Base-by-base conservation (phyloP, 2,797 vertebrate species). In the Uromys caudimaculatus region DNA sequence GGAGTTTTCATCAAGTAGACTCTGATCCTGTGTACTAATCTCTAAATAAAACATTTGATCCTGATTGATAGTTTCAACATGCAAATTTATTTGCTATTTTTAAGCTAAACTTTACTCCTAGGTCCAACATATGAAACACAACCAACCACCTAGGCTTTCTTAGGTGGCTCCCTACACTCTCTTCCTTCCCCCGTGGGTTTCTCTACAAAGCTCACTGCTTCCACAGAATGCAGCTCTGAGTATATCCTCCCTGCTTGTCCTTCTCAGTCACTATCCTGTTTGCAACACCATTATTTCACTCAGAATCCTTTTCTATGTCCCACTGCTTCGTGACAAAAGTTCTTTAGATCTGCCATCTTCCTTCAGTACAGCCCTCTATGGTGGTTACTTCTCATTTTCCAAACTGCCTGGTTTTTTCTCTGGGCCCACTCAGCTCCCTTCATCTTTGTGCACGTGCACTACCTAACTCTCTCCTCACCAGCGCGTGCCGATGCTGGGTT, bases 41-140 rank as follows among this genome's bases (percentile, higher is more conserved):
- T 84, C 41, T 52, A 91, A 90, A 78, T 77, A 87, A 94, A 84
- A 60, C 23, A 35, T 52, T 86, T 91, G n/a, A 64, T 85, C 52
- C 35, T 79, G 27, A 87, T 95, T 58, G 24, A 62, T 84, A 4
- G 19, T 29, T 94, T 94, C 90, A 56, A 91, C 52, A 52, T 75
- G 41, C 82, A 93, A 73, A 85, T 54, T 19, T 81, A 35, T 79
- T 93, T 64, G 16, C 62, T 64, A 85, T 71, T 47, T 75, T 89
- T 56, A 81, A 93, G 93, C 10, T 75, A 64, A 94, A 93, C 86
- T 54, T 81, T 88, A 84, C 41, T 79, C 14, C 52, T 58, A 89
- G 62, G 32, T 12, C 4, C 35, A 88, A 19, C 17, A 13, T 56
- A 56, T 50, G 19, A 79, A 90, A 94, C 27, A 84, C n/a, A n/a